Conservation (phyloP, 2,888 invertebrate species). For the Agrotis segetum region DNA sequence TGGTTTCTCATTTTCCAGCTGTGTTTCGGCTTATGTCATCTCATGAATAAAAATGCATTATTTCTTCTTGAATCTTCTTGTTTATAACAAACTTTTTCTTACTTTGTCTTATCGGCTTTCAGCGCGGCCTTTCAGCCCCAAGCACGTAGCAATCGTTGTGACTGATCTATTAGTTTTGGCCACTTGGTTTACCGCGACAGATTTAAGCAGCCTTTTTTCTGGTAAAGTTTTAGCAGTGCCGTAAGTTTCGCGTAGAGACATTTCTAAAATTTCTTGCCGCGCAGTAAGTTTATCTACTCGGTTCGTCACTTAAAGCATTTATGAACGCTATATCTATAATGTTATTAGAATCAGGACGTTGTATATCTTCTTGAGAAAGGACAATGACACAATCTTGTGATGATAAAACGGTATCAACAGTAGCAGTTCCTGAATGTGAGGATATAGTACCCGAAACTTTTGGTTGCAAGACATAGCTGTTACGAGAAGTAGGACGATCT, state of each 20-base stretch:
- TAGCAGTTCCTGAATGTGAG: too few relatives aligned
- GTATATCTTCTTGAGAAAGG: too few relatives aligned
- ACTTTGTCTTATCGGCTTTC: slow-evolving; percentile 25
- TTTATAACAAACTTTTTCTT: slow-evolving; percentile 23
- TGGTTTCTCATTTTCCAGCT: slow-evolving; percentile 32
- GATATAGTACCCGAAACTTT: too few relatives aligned
- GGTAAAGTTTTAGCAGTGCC: slow-evolving; percentile 13
- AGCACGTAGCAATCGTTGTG: slow-evolving; percentile 17
- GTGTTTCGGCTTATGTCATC: slow-evolving; percentile 24
- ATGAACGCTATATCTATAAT: too few relatives aligned
- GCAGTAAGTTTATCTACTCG: neutral
- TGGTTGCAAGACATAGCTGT: too few relatives aligned
- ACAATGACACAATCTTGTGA: too few relatives aligned
- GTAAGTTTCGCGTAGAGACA: slow-evolving; percentile 20
- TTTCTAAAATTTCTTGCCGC: slow-evolving; percentile 13
- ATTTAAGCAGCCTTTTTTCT: slow-evolving; percentile 32
- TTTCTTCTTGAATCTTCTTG: slow-evolving; percentile 17
- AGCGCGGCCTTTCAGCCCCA: slow-evolving; percentile 29
- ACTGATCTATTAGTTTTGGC: slow-evolving; percentile 25
- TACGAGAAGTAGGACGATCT: too few relatives aligned
- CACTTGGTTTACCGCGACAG: slow-evolving; percentile 19
- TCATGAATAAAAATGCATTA: slow-evolving; percentile 9
- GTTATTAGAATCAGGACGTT: too few relatives aligned
- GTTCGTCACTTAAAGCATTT: too few relatives aligned
- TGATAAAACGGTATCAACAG: too few relatives aligned